Percentiles rank a stretch among this genome's conserved stretches.
Conservation (phyloP, 2,888 invertebrate species). For the Cephus nigrinus region DNA sequence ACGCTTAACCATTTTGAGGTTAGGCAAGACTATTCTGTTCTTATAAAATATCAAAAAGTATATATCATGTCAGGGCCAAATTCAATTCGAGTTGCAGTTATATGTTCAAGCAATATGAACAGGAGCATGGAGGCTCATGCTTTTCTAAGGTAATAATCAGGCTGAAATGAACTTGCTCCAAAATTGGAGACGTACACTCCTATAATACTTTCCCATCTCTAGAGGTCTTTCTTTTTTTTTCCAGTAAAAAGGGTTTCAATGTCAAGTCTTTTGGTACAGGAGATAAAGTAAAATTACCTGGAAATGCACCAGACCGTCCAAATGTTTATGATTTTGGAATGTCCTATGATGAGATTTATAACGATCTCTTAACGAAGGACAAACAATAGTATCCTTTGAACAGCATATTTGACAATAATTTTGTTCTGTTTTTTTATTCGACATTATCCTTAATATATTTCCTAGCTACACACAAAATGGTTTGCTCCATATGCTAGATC, state of each 20-base stretch:
- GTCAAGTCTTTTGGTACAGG: slow-evolving; percentile 96
- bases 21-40: no score
- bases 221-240: slow-evolving; percentile 27
- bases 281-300: slow-evolving; percentile 96
- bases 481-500: slow-evolving; percentile 95
- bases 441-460: slow-evolving; percentile 45
- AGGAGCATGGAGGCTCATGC: slow-evolving; percentile 99
- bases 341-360: slow-evolving; percentile 95
- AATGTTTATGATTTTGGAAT: slow-evolving; percentile 98
- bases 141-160: slow-evolving; percentile 76
- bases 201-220: neutral
- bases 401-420: neutral
- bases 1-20: no score
- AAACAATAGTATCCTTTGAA: slow-evolving; percentile 81
- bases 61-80: slow-evolving; percentile 54
- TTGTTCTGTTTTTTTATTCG: slow-evolving; percentile 14
- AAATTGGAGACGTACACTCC: no score
- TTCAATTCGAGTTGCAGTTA: slow-evolving; percentile 86
- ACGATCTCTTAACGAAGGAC: slow-evolving; percentile 90
- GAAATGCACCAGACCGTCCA: slow-evolving; percentile 91
- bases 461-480: slow-evolving; percentile 96
- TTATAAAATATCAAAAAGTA: neutral
- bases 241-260: slow-evolving; percentile 94
- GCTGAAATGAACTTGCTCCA: neutral
- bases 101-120: slow-evolving; percentile 99